These are phyloP conservation scores for Leptopilina clavipes DNA, from an alignment of 1,140 invertebrate species.

Conservation along the genomic window DNA sequence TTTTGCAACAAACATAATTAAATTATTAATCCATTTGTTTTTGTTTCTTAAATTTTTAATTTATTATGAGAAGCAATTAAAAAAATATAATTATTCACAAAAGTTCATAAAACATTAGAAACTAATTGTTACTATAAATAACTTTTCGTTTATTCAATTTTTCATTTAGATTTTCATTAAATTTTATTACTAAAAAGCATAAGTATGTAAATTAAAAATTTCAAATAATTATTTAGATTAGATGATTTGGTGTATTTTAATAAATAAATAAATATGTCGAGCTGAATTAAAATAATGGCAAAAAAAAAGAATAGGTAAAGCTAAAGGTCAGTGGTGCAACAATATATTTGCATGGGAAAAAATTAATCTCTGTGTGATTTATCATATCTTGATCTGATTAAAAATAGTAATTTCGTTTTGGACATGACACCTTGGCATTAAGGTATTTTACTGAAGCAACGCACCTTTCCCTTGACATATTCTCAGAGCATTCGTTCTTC, in stretches of 20 bases:
- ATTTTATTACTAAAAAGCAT: too few relatives aligned
- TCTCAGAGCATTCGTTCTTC: conserved; percentile 42
- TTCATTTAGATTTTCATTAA: too few relatives aligned
- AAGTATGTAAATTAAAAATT: too few relatives aligned
- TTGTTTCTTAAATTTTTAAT: background rate
- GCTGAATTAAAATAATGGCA: background rate
- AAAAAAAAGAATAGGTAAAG: background rate
- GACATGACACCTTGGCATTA: conserved; percentile 52
- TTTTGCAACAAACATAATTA: conserved; percentile 28
- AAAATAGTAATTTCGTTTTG: conserved; percentile 14
- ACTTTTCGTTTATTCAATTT: too few relatives aligned
- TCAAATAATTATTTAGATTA: too few relatives aligned
- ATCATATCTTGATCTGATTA: background rate
- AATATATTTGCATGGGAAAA: background rate
- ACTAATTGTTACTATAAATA: too few relatives aligned
- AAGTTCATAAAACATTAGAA: too few relatives aligned
- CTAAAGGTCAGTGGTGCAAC: background rate
- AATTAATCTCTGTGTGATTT: background rate
- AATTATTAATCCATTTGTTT: background rate
- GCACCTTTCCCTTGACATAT: conserved; percentile 58
- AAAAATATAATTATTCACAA: too few relatives aligned
- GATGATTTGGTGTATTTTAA: too few relatives aligned
- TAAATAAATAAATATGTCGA: too few relatives aligned
- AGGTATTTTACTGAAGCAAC: conserved; percentile 37
- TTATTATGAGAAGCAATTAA: too few relatives aligned